These are phyloP conservation scores for Micromys minutus DNA, from an alignment of 2,113 vertebrate genomes.

Conservation along the genomic window DNA sequence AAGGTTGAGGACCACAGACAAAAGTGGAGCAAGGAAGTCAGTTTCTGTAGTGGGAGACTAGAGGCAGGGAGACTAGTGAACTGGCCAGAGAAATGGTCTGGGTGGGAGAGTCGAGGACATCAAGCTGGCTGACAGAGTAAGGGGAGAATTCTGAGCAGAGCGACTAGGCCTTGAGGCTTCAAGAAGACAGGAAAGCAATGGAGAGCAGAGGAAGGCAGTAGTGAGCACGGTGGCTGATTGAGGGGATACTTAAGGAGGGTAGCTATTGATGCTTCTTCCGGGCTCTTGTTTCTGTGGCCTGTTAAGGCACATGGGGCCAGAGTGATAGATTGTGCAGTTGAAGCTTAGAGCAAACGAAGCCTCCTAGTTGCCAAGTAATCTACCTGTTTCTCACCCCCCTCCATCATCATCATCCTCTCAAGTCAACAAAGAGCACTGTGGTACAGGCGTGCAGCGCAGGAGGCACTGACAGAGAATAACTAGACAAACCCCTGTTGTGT, in stretches of 20 bases:
- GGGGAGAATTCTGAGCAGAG: background rate
- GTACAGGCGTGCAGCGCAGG: background rate
- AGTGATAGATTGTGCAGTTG: background rate
- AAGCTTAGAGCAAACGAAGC: background rate
- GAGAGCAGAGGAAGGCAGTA: background rate
- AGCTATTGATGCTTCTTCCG: background rate
- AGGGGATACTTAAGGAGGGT: background rate
- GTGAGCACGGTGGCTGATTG: background rate
- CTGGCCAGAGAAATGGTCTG: background rate
- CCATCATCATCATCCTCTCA: background rate
- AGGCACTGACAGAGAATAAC: background rate
- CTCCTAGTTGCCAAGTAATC: background rate
- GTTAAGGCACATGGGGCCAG: background rate
- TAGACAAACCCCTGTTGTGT: background rate
- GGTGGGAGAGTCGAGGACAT: background rate
- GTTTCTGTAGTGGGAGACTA: background rate
- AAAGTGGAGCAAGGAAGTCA: too few species aligned
- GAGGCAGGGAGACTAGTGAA: background rate
- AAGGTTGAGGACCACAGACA: background rate
- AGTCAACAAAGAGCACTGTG: background rate
- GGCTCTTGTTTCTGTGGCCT: background rate
- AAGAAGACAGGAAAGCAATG: background rate
- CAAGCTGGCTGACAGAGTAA: background rate
- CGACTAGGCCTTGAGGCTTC: background rate
- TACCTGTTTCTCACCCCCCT: fast-evolving